Base-by-base conservation (phyloP, 1,140 invertebrate species). In the Popillia japonica region DNA sequence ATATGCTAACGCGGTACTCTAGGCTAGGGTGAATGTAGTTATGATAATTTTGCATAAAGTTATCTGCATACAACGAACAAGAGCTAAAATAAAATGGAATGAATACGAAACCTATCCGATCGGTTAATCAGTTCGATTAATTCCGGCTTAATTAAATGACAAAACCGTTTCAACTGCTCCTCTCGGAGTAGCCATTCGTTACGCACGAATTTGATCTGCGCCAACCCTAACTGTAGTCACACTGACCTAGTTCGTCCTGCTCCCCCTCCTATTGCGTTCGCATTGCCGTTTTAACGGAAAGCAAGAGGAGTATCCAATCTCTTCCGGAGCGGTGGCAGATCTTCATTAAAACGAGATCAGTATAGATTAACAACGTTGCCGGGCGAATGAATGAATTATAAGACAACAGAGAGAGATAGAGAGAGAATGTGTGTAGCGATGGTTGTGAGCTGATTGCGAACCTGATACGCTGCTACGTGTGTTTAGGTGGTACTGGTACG, bases 341-440 rank as follows among this genome's bases (percentile, higher is more conserved):
- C 48, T 55, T 55, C 48, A 55, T 55, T 55, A 55, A 55, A 55
- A 55, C 48, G 48, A 55, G 48, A 55, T 55, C 48, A 55, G 14
- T 17, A 55, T 55, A n/a, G 48, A 55, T 55, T 55, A 55, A 55
- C 48, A 55, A 55, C 14, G 48, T 55, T 55, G 17, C 14, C 48
- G 48, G 14, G 48, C 48, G 48, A 55, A 55, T 55, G 48, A 17
- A 55, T 55, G 48, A 55, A 55, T 55, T 55, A 55, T 55, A 55
- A 55, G 14, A 17, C 48, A 55, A 55, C 2, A 34, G 27, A 34
- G n/a, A n/a, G n/a, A n/a, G n/a, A 34, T 34, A 4, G 27, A 4
- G 27, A n/a, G 48, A 17, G 48, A 14, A 34, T 34, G 27, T 34
- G 27, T 34, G 27, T 34, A 4, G 27, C 27, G 27, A 34, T 34